A percentile compares a stretch with the other conserved stretches of the same genome.
phyloP scores from a whole-genome alignment of 1,140 invertebrate genomes.

The Drosophila leontia region DNA sequence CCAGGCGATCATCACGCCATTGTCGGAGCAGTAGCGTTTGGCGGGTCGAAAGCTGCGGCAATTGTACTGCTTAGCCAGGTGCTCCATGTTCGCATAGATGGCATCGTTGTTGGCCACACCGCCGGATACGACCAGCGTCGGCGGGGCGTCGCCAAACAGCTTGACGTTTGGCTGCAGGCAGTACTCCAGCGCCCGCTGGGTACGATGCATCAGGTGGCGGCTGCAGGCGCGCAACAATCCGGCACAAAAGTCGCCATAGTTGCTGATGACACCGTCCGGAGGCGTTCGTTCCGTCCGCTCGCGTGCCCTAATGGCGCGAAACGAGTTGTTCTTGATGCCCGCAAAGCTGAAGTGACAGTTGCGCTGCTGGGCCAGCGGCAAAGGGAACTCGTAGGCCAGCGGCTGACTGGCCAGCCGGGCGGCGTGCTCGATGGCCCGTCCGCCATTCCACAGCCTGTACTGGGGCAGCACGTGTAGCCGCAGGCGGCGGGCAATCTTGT shows the following conservation, averaged over 20 bases:
- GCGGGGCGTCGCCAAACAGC: conserved; percentile 86
- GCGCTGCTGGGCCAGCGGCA: conserved; percentile 87
- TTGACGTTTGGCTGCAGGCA: conserved; percentile 86
- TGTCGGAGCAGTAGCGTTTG: conserved; percentile 96
- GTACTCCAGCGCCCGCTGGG: conserved; percentile 93
- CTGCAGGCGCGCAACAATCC: conserved; percentile 91
- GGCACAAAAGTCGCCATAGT: conserved; percentile 94
- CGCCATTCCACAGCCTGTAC: conserved; percentile 91
- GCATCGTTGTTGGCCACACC: conserved; percentile 97
- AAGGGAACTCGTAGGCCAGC: conserved; percentile 88
- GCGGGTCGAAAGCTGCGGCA: conserved; percentile 91
- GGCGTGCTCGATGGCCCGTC: conserved; percentile 93
- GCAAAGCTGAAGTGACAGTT: conserved; percentile 95
- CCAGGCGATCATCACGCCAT: conserved; percentile 99
- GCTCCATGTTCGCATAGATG: conserved; percentile 89
- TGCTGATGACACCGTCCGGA: conserved; percentile 90
- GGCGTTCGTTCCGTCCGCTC: conserved; percentile 86
- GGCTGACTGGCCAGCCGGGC: conserved; percentile 89
- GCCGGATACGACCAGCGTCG: conserved; percentile 94
- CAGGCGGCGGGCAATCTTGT: conserved; percentile 95
- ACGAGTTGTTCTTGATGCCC: conserved; percentile 88
- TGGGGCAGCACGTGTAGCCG: conserved; percentile 93
- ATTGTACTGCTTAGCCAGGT: conserved; percentile 88
- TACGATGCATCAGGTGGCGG: conserved; percentile 92
- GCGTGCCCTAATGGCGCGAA: conserved; percentile 86